Base-by-base conservation (phyloP, 1,140 invertebrate genomes). In the Hirudo medicinalis region DNA sequence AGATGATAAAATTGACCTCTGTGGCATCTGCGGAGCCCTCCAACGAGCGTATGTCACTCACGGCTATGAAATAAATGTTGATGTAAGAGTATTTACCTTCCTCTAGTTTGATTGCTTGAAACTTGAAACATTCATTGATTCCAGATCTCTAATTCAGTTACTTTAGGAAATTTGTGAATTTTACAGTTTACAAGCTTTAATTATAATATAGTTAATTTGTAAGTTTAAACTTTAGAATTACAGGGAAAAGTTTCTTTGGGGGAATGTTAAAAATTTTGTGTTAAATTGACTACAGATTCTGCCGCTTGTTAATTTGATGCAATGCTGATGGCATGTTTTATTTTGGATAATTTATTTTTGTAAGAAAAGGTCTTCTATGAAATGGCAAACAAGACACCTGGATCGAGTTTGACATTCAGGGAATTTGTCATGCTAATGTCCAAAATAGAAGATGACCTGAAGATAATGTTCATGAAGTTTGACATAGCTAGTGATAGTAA, bases 341-440 rank as follows among this genome's bases (percentile, higher is more conserved):
- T 49, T 49, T 49, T 49, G 4, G 43, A 49, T 11, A 13, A 49
- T 8, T 49, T 49, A 49, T 49, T 49, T 49, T 49, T 49, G 43
- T 17, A 49, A 49, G 57, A 63, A 25, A 25, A 63, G 57, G 57
- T 25, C 20, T 32, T 63, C 22, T 63, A 63, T 32, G 29, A 63
- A 63, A 63, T 25, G 57, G 57, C 57, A 22, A 63, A 63, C 57
- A 63, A 63, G 57, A 13, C 22, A 25, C 57, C 57, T 63, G 57
- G 29, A 13, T 63, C 57, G 1, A 63, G 29, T 22, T 11, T 63
- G 57, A 19, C 57, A 63, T 63, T 63, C 29, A 63, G 57, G 13
- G 57, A 63, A 32, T 63, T 63, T 63, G 57, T 63, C 22, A 25
- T 63, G 8, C 19, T 63, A 13, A 63, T 63, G 57, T 63, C 57